Conservation (phyloP, 2,888 invertebrate genomes). For the Lycia hirtaria region DNA sequence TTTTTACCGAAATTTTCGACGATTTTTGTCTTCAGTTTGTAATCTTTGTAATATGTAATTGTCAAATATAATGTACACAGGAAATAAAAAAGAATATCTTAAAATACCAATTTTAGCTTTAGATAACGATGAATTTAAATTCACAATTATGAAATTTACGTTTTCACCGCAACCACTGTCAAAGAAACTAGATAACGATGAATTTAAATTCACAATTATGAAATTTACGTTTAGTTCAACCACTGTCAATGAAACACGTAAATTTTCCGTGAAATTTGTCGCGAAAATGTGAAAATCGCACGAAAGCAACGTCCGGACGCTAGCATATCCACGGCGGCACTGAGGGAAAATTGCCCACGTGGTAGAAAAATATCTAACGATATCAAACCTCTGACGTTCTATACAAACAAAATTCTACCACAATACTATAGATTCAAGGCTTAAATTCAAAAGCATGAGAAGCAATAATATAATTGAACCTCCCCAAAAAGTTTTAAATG, state of each 20-base stretch:
- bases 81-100: neutral
- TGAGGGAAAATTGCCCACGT: slow-evolving; percentile 40
- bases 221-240: neutral
- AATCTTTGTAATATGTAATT: neutral
- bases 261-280: slow-evolving; percentile 15
- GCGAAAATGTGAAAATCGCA: slow-evolving; percentile 6
- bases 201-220: no score
- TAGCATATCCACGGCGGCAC: slow-evolving; percentile 30
- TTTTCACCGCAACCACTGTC: no score
- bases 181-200: neutral
- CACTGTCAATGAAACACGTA: slow-evolving; percentile 23
- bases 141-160: no score
- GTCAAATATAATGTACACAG: neutral
- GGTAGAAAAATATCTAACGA: slow-evolving; percentile 27
- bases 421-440: neutral
- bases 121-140: no score
- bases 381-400: slow-evolving; percentile 12
- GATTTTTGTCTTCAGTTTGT: no score
- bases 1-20: no score
- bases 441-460: slow-evolving; percentile 2
- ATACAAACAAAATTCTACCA: slow-evolving; percentile 23
- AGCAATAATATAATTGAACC: slow-evolving; percentile 24
- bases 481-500: slow-evolving; percentile 19
- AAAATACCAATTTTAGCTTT: no score
- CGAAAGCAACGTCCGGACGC: slow-evolving; percentile 29